Evolutionary conservation across 64 coral and sea anemone species (phyloP).

Genomic region (Montipora sp.): DNA sequence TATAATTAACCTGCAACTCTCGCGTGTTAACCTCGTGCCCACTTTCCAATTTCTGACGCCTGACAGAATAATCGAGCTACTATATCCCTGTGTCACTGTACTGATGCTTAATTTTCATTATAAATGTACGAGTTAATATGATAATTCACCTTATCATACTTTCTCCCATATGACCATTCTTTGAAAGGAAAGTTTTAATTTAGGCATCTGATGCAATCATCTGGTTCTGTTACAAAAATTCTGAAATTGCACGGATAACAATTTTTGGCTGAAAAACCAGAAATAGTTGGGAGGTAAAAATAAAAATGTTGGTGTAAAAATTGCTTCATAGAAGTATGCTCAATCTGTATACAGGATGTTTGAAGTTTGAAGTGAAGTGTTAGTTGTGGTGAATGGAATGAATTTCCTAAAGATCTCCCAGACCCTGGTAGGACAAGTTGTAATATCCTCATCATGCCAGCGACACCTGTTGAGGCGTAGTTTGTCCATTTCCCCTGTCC

Average conservation of each 20-base stretch:
- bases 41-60: too few relatives aligned
- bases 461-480: constrained; percentile 7
- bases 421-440: constrained; percentile 19
- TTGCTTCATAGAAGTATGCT: background rate
- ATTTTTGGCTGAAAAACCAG: background rate
- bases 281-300: background rate
- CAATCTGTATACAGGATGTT: constrained; percentile 22
- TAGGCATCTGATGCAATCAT: too few relatives aligned
- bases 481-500: constrained; percentile 6
- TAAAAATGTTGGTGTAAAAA: background rate
- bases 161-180: too few relatives aligned
- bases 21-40: too few relatives aligned
- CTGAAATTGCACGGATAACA: background rate
- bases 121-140: too few relatives aligned
- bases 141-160: too few relatives aligned
- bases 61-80: too few relatives aligned
- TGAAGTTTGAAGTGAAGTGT: background rate
- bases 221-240: too few relatives aligned
- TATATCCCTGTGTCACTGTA: too few relatives aligned
- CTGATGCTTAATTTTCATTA: too few relatives aligned
- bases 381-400: constrained; percentile 44
- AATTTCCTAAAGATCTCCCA: constrained; percentile 28
- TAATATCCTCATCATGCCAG: background rate
- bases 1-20: too few relatives aligned
- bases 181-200: too few relatives aligned